Evolutionary conservation across 2,113 vertebrate genomes (phyloP).

Genomic region (Sphyrna mokarran): DNA sequence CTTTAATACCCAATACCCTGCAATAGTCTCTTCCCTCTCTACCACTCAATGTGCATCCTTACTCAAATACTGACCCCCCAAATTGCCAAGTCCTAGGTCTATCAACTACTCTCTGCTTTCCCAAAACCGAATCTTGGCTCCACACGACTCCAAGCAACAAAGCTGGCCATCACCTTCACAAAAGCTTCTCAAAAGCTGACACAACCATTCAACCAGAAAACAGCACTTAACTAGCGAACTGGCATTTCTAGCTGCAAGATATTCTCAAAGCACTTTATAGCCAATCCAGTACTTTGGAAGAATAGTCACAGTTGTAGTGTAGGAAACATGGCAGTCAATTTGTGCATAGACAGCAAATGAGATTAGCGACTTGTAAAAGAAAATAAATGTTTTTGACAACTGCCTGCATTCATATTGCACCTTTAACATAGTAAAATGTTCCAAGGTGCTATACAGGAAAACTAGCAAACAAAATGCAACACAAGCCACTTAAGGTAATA

Average conservation of each 20-base stretch:
- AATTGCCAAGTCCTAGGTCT: background rate
- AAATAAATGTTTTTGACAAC: background rate
- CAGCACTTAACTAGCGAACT: background rate
- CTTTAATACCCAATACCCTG: background rate
- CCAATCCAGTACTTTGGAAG: background rate
- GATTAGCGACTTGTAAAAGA: background rate
- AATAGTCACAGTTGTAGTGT: background rate
- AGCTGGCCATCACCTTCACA: background rate
- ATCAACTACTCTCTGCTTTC: background rate
- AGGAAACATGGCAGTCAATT: background rate
- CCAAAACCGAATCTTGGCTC: background rate
- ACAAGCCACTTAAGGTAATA: too few relatives aligned
- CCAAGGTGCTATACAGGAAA: too few relatives aligned
- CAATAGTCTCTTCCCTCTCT: background rate
- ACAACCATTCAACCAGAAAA: background rate
- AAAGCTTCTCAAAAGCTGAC: background rate
- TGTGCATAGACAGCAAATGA: background rate
- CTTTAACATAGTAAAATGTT: too few relatives aligned
- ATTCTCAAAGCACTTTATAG: background rate
- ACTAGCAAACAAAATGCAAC: too few relatives aligned
- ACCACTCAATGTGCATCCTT: background rate
- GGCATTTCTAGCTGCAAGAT: background rate
- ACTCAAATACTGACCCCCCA: background rate
- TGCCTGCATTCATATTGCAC: too few relatives aligned
- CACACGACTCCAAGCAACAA: background rate